A percentile compares a stretch with the other conserved stretches of the same genome.
Conservation (phyloP, 2,113 vertebrate genomes). For the Cephalopterus ornatus region DNA sequence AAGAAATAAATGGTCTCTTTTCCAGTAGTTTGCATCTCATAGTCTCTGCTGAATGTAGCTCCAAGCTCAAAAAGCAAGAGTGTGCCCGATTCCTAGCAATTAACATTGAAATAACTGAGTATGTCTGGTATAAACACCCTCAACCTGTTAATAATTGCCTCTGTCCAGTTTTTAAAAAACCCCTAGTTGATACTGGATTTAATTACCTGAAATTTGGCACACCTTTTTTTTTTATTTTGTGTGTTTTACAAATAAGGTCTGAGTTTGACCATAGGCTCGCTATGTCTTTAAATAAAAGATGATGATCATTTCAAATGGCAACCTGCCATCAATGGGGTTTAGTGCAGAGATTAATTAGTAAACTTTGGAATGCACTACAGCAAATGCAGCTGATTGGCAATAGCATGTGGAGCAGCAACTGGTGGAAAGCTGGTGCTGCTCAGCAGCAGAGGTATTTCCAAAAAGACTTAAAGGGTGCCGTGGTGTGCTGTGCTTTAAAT, state of each 20-base stretch:
- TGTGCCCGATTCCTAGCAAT: background rate
- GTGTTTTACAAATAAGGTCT: background rate
- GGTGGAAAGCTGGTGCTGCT: constrained; percentile 61
- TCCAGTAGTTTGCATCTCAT: background rate
- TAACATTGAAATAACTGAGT: background rate
- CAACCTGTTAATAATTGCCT: background rate
- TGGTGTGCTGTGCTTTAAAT: constrained; percentile 55
- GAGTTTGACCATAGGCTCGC: background rate
- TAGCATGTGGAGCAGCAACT: constrained; percentile 85
- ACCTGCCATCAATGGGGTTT: constrained; percentile 35
- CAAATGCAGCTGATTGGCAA: constrained; percentile 85
- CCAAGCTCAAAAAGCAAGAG: background rate
- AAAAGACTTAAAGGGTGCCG: constrained; percentile 70
- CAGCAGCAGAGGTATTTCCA: constrained; percentile 67
- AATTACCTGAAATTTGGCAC: background rate
- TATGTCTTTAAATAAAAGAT: constrained; percentile 69
- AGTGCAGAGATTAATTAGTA: constrained; percentile 77
- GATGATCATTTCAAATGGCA: constrained; percentile 52
- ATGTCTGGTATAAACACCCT: background rate
- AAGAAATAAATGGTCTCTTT: background rate
- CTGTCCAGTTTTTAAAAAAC: background rate
- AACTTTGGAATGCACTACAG: constrained; percentile 72
- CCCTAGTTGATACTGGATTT: background rate
- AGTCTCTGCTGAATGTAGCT: background rate
- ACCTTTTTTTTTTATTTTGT: background rate